Base-by-base conservation (phyloP, 1,140 invertebrate species). In the Hylaeus anthracinus region DNA sequence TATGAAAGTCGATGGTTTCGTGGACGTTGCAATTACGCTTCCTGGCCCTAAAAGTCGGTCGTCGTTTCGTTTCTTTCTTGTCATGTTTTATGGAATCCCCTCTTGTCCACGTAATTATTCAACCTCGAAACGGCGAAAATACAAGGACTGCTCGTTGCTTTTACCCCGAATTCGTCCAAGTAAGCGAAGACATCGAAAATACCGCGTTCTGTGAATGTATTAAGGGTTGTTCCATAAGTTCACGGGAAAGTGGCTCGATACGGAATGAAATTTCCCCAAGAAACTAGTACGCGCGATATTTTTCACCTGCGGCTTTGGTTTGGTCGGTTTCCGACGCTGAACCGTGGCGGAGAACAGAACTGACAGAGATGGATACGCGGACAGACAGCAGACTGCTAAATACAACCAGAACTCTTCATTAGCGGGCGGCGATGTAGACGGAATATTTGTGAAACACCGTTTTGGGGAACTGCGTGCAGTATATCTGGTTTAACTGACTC, bases 1-100 rank as follows among this genome's bases (percentile, higher is more conserved):
- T 60, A 63, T 71, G 58, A 60, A 72, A 63, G 67, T 43, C 83
- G 55, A 72, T 45, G 77, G 78, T 81, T 72, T 80, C 72, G 63
- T 64, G 12, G 69, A 72, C 71, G 63, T 85, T 58, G 84, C 83
- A 85, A 85, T 85, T 85, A 85, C 78, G 55, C 58, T 37, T 39
- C 51, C 41, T 26, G 9, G 53, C 8, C 56, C 41, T 48, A 48
- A 51, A 73, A 61, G 58, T 73, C 71, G 39, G 58, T 37, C 26
- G 26, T 9, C 51, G 51, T 51, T 45, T 43, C 41, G 5, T 14
- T 63, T 12, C 2, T 5, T n/a, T 60, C 14, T n/a, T 72, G 55
- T 60, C 51, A 60, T 37, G 58, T 26, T 26, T 60, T 37, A 26
- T 8, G 58, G n/a, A 37, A 26, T 37, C 58, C n/a, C 37, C 37